Percentiles rank a stretch among this genome's conserved stretches.
Evolutionary conservation across 1,140 invertebrate genomes (phyloP).

Genomic region (Steinernema feltiae): DNA sequence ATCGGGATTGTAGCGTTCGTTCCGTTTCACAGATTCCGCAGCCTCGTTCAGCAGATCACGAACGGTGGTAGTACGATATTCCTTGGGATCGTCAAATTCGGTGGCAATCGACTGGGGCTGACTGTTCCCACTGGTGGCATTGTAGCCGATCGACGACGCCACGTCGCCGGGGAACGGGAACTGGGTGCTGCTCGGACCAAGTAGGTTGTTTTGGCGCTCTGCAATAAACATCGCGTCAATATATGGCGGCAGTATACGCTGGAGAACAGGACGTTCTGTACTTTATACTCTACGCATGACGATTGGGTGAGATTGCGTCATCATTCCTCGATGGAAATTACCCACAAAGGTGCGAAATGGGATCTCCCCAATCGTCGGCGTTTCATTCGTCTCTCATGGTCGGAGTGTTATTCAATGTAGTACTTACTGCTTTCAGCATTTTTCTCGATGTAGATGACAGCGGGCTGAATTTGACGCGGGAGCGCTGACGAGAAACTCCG

Average conservation of each 20-base stretch:
- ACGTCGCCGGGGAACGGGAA: conserved; percentile 33
- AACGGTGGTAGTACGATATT: background rate
- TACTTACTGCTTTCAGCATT: background rate
- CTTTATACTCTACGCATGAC: background rate
- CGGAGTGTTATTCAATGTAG: background rate
- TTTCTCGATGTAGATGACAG: background rate
- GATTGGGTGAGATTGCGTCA: background rate
- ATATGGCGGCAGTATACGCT: no score
- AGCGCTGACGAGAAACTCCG: background rate
- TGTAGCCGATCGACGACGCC: background rate
- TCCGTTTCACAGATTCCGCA: background rate
- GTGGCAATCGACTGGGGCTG: background rate
- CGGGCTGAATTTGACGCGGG: background rate
- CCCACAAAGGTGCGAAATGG: background rate
- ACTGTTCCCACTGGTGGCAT: background rate
- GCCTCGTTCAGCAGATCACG: background rate
- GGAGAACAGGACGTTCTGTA: no score
- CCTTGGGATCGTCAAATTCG: background rate
- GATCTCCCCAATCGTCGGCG: background rate
- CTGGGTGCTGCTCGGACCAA: conserved; percentile 27
- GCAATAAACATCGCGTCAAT: background rate
- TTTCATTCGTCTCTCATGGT: no score
- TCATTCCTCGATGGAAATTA: background rate
- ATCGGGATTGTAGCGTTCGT: background rate
- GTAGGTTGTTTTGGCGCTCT: conserved; percentile 25